Evolutionary conservation across 1,140 invertebrate genomes (phyloP).

Genomic region (Tetraneura akinire): DNA sequence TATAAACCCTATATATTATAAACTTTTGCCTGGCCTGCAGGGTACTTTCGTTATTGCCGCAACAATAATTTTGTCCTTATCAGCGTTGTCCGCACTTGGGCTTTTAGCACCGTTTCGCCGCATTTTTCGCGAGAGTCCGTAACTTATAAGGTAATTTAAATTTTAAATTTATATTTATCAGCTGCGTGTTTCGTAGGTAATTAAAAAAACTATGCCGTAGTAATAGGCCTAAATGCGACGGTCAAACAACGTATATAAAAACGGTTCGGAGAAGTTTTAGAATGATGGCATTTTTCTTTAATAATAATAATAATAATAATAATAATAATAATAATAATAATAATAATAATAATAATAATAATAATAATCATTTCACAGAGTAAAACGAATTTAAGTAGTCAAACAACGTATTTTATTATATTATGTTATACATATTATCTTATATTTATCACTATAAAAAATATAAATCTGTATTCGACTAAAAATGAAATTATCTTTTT

Average conservation of each 20-base stretch:
- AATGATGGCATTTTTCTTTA: not conserved
- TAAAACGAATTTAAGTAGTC: no score
- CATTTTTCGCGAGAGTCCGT: slow-evolving; percentile 10
- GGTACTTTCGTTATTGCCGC: slow-evolving; percentile 3
- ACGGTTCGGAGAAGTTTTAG: not conserved
- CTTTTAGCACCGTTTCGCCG: slow-evolving; percentile 21
- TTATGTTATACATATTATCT: no score
- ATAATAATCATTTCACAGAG: no score
- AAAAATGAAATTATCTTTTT: no score
- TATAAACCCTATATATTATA: no score
- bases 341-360: no score
- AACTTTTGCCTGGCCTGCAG: no score
- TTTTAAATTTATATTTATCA: slow-evolving; percentile 16
- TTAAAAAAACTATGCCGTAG: slow-evolving; percentile 17
- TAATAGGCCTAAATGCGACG: slow-evolving; percentile 18
- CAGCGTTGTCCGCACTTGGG: slow-evolving; percentile 29
- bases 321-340: no score
- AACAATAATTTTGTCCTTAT: slow-evolving; percentile 44
- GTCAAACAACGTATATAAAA: slow-evolving; percentile 18
- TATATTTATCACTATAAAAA: no score
- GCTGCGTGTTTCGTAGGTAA: not conserved
- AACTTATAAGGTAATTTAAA: slow-evolving; percentile 29
- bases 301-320: no score
- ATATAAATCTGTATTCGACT: no score
- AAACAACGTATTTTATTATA: no score